Percentiles rank a stretch among this genome's conserved stretches.
These are phyloP conservation scores for Lasioglossum oenotherae DNA, from an alignment of 2,888 invertebrate genomes.

Conservation along the genomic window DNA sequence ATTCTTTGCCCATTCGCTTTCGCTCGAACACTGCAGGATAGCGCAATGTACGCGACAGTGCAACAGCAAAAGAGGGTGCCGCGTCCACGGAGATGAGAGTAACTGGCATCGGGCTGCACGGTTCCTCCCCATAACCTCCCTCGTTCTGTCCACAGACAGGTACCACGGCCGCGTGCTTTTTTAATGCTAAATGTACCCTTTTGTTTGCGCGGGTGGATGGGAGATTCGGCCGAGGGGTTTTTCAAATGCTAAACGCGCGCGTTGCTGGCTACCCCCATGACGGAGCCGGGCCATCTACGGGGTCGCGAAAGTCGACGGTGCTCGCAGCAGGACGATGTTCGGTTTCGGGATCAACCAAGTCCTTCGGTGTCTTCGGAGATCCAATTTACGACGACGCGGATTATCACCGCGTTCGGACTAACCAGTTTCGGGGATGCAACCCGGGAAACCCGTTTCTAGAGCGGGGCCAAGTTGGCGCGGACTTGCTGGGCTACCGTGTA, in stretches of 20 bases:
- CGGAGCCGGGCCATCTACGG: conserved; percentile 65
- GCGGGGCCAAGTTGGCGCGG: background rate
- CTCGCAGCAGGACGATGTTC: conserved; percentile 34
- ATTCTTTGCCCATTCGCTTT: background rate
- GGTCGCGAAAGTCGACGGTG: conserved; percentile 63
- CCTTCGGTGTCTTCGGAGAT: conserved; percentile 5
- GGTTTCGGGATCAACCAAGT: conserved; percentile 41
- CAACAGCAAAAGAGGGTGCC: conserved; percentile 64
- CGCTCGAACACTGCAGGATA: background rate
- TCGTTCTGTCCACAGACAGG: conserved; percentile 35
- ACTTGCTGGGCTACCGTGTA: conserved; percentile 10
- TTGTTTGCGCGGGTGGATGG: conserved; percentile 73
- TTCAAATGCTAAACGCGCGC: conserved; percentile 78
- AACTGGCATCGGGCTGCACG: conserved; percentile 69
- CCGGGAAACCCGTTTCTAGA: background rate
- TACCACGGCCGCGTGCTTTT: conserved; percentile 74
- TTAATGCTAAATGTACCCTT: conserved; percentile 80
- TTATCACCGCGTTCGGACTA: background rate
- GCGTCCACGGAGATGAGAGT: conserved; percentile 72
- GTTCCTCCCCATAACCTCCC: conserved; percentile 51
- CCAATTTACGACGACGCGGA: background rate
- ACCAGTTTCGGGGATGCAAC: conserved; percentile 1
- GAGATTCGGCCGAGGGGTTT: conserved; percentile 74
- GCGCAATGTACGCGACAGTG: conserved; percentile 21
- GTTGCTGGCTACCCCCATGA: conserved; percentile 57